Conservation (phyloP, 2,888 invertebrate genomes). For the Campoletis raptor region DNA sequence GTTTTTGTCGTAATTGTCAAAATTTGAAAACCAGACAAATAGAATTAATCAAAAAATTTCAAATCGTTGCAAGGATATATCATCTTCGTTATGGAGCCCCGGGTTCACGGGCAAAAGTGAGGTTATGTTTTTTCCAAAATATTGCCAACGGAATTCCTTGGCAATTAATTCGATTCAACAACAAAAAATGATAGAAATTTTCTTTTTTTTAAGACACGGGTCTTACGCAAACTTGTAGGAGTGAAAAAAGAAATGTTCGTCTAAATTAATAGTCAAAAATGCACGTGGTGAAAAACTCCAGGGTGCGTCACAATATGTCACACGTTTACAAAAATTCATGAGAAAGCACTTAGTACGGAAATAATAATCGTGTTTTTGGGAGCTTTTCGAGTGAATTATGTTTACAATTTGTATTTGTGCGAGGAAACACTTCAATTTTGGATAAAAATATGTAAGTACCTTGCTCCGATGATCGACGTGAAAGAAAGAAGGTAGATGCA, state of each 20-base stretch:
- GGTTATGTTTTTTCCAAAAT: constrained; percentile 37
- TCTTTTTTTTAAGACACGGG: constrained; percentile 23
- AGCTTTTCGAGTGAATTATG: neutral
- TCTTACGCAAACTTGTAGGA: neutral
- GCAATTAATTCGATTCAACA: too few species aligned
- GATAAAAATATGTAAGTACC: constrained; percentile 60
- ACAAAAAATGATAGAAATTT: too few species aligned
- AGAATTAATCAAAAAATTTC: neutral
- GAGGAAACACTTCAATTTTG: constrained; percentile 27
- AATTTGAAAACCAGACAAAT: neutral
- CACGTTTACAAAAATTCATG: neutral
- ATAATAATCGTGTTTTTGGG: constrained; percentile 6
- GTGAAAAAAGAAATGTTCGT: neutral
- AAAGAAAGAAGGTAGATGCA: constrained; percentile 69
- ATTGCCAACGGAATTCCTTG: neutral
- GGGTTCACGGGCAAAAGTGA: constrained; percentile 18
- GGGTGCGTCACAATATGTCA: constrained; percentile 41
- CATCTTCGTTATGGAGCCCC: neutral
- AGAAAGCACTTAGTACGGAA: neutral
- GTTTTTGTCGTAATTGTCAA: neutral
- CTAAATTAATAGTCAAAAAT: constrained; percentile 6
- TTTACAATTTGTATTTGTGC: neutral
- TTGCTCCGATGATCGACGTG: constrained; percentile 69
- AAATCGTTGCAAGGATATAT: neutral
- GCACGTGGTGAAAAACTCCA: constrained; percentile 55